Base-by-base conservation (phyloP, 1,140 invertebrate species). In the Lamellibrachia luymesi region DNA sequence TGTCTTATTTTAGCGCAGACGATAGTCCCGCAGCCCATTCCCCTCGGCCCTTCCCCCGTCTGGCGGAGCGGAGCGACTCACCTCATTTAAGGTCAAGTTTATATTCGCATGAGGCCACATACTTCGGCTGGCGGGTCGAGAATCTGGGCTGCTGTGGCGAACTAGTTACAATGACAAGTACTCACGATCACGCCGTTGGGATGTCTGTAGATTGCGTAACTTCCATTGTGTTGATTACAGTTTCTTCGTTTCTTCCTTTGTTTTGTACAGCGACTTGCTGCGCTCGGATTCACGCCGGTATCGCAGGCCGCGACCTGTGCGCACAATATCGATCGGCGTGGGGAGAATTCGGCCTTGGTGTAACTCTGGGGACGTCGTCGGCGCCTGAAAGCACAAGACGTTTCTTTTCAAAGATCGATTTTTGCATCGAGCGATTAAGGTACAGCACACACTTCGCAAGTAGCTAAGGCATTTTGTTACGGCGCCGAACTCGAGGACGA, bases 81-180 rank as follows among this genome's bases (percentile, higher is more conserved):
- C 64, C 64, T 80, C 64, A 80, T 80, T 80, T 80, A 80, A 80
- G 64, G 64, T 80, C 64, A 80, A 80, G 64, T 80, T 80, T 80
- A 80, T 80, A 80, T 22, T 80, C 64, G 64, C 64, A 17, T 80
- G 64, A 17, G 64, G 64, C 64, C 64, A 80, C 64, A 80, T 80
- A 80, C 64, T 80, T 80, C 64, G 64, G 2, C 64, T 80, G 64
- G 64, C 64, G 64, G 64, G 13, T 80, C 64, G 64, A 22, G 64
- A 22, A 80, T 80, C 64, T 80, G 13, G 64, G 64, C 64, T 80
- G 25, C 13, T 80, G 13, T 80, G 64, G 8, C 64, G 64, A 80
- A 80, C 7, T 80, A 80, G 64, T 22, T 80, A 80, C 5, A 22
- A 80, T 80, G 64, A 80, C 64, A 80, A 80, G 64, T 80, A 80